phyloP scores from a whole-genome alignment of 1,140 invertebrate species.

The Achatina immaculata region DNA sequence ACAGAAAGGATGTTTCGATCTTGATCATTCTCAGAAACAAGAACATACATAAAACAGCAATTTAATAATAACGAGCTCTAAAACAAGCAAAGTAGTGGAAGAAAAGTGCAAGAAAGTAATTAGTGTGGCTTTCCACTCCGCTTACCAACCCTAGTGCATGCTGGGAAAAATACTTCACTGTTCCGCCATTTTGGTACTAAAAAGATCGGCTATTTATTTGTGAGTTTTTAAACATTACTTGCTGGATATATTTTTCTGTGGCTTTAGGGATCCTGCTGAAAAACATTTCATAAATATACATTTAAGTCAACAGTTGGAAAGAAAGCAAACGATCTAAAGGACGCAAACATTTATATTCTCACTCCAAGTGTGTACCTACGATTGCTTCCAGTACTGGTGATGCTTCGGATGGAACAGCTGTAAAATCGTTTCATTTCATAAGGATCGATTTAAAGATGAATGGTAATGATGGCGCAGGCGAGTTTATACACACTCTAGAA shows the following conservation, averaged over 20 bases:
- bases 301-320: slow-evolving; percentile 13
- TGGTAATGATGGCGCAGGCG: slow-evolving; percentile 15
- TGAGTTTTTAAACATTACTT: neutral
- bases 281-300: neutral
- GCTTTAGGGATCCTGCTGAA: no score
- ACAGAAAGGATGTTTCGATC: no score
- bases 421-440: neutral
- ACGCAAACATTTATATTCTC: slow-evolving; percentile 18
- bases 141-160: slow-evolving; percentile 34
- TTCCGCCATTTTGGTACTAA: slow-evolving; percentile 33
- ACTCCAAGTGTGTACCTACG: neutral
- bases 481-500: slow-evolving; percentile 2
- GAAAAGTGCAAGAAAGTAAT: no score
- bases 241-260: no score
- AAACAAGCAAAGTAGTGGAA: no score
- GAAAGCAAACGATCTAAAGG: slow-evolving; percentile 25
- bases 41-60: no score
- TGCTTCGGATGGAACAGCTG: neutral
- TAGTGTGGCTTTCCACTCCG: neutral
- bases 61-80: no score
- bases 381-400: no score
- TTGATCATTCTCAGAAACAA: no score
- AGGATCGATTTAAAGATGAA: slow-evolving; percentile 5
- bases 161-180: slow-evolving; percentile 29
- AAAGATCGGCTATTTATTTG: neutral